Percentiles rank a stretch among this genome's conserved stretches.
Conservation (phyloP, 2,797 vertebrate genomes). For the Varecia variegata region DNA sequence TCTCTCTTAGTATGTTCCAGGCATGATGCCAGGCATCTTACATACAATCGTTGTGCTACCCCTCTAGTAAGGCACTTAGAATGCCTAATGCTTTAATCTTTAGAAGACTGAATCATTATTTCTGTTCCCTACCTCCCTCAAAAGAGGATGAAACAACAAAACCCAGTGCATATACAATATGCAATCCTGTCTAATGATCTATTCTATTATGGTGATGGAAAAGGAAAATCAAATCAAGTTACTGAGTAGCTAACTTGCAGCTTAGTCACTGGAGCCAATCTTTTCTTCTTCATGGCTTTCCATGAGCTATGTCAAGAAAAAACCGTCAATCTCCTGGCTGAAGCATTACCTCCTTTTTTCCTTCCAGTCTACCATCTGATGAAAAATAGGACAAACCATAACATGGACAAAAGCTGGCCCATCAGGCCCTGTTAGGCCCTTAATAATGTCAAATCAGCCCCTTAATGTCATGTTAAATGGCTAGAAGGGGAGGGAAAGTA, state of each 20-base stretch:
- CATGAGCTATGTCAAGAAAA: neutral
- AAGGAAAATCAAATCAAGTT: neutral
- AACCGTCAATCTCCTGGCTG: neutral
- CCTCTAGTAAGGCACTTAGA: neutral
- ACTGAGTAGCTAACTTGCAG: neutral
- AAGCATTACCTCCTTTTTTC: neutral
- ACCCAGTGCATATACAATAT: neutral
- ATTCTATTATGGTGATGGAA: neutral
- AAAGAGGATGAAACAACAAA: neutral
- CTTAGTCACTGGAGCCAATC: neutral
- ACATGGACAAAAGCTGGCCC: neutral
- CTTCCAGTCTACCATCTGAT: neutral
- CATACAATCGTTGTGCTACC: neutral
- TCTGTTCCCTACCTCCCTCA: neutral
- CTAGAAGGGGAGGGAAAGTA: neutral
- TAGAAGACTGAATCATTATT: neutral
- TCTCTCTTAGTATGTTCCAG: neutral
- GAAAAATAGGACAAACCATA: neutral
- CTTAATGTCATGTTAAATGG: neutral
- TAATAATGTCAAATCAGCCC: neutral
- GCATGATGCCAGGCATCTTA: neutral
- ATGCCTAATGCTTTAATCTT: neutral
- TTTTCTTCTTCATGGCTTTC: neutral
- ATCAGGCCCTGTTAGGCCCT: neutral
- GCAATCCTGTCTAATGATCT: neutral